A percentile compares a stretch with the other conserved stretches of the same genome.
Conservation (phyloP, 2,888 invertebrate species). For the Phyllotreta striolata region DNA sequence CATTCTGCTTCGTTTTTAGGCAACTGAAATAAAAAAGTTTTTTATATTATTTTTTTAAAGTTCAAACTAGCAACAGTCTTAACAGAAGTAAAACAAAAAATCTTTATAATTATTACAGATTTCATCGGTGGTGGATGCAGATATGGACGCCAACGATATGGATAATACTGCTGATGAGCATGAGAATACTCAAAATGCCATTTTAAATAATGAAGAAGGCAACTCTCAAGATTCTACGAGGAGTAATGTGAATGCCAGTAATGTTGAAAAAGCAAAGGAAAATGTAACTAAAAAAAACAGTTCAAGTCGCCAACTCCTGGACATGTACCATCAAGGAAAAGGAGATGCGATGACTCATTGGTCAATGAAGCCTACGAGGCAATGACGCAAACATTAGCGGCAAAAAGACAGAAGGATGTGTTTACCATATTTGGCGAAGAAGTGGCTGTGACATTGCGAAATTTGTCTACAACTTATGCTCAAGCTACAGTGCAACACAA, state of each 20-base stretch:
- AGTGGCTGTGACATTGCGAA: conserved; percentile 20
- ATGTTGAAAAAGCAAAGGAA: conserved; percentile 19
- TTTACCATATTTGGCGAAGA: conserved; percentile 25
- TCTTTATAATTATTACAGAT: conserved; percentile 2
- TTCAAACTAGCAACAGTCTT: conserved; percentile 15
- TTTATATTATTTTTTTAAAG: no score
- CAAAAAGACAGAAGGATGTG: conserved; percentile 18
- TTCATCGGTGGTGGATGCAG: conserved; percentile 28
- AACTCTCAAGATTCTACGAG: conserved; percentile 18
- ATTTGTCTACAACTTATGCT: conserved; percentile 20
- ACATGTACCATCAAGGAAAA: conserved; percentile 14
- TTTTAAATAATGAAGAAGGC: conserved; percentile 33
- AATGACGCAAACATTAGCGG: conserved; percentile 16
- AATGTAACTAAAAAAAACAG: conserved; percentile 10
- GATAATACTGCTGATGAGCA: conserved; percentile 30
- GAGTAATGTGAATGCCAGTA: conserved; percentile 13
- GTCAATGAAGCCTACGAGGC: conserved; percentile 13
- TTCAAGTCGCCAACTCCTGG: conserved; percentile 19
- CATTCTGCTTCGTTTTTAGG: conserved; percentile 25
- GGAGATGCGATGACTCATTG: conserved; percentile 2
- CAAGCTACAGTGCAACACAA: conserved; percentile 23
- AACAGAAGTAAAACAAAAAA: conserved; percentile 18
- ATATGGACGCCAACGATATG: conserved; percentile 30
- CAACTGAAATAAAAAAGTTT: conserved; percentile 32
- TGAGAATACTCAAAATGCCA: conserved; percentile 25